Evolutionary conservation across 2,113 vertebrate species (phyloP).

Genomic region (Spheniscus mendiculus): DNA sequence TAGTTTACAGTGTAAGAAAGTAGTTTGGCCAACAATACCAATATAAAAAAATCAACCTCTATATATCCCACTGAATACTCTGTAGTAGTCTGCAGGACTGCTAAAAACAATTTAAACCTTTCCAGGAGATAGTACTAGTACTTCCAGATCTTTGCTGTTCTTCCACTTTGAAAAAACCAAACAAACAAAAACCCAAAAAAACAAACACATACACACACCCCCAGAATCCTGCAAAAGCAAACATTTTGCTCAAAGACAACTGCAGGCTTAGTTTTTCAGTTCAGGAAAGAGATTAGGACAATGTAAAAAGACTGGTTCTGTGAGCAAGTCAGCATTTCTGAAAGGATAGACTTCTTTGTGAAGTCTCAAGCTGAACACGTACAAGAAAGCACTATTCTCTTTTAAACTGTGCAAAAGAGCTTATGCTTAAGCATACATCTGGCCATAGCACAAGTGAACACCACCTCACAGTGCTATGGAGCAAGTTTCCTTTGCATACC

Average conservation of each 20-base stretch:
- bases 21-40: background rate
- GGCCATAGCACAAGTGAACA: background rate
- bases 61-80: background rate
- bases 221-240: background rate
- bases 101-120: background rate
- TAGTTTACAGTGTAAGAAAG: background rate
- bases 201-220: too few species aligned
- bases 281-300: background rate
- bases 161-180: background rate
- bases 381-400: background rate
- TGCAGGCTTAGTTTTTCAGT: background rate
- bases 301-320: background rate
- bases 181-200: too few species aligned
- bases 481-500: background rate
- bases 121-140: background rate
- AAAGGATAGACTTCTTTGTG: background rate
- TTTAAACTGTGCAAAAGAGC: background rate
- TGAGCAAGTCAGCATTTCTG: background rate
- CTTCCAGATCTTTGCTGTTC: background rate
- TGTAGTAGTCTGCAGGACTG: background rate
- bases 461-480: rapidly evolving
- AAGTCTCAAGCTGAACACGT: background rate
- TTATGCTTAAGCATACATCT: background rate
- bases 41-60: too few species aligned
- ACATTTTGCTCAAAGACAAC: background rate